These are phyloP conservation scores for Trissolcus japonicus DNA, from an alignment of 2,888 invertebrate species.

Conservation along the genomic window DNA sequence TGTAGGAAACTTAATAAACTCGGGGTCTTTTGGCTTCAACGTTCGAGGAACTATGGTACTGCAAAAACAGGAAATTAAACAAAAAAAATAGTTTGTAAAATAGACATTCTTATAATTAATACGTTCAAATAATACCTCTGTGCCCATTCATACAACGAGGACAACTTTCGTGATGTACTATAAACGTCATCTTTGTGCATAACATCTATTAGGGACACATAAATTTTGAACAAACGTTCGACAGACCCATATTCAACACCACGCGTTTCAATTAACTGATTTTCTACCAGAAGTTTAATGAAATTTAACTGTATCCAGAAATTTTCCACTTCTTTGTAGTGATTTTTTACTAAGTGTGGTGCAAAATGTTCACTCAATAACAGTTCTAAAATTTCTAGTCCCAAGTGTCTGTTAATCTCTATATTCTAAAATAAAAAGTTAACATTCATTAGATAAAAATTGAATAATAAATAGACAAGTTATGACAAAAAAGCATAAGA, in stretches of 20 bases:
- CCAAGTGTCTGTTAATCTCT: constrained; percentile 4
- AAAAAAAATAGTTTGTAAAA: constrained; percentile 10
- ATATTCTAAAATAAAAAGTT: constrained; percentile 8
- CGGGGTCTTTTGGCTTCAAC: constrained; percentile 21
- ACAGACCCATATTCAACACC: constrained; percentile 34
- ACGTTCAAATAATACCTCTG: constrained; percentile 20
- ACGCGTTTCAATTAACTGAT: constrained; percentile 19
- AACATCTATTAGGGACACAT: constrained; percentile 54
- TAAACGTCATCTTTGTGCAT: constrained; percentile 55
- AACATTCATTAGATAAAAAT: constrained; percentile 1
- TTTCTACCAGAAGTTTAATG: constrained; percentile 52
- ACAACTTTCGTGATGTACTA: constrained; percentile 54
- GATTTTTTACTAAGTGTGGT: constrained; percentile 34
- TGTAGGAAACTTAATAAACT: constrained; percentile 35
- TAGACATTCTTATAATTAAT: too few relatives aligned
- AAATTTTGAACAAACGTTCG: constrained; percentile 50
- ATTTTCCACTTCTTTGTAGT: constrained; percentile 52
- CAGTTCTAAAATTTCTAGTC: constrained; percentile 11
- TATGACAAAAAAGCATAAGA: neutral
- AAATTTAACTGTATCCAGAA: constrained; percentile 53
- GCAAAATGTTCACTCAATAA: constrained; percentile 3
- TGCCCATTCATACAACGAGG: constrained; percentile 56
- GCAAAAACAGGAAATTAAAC: constrained; percentile 14
- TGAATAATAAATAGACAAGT: neutral
- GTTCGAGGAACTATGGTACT: constrained; percentile 42